Conservation (phyloP, 2,797 vertebrate genomes). For the Anguilla marmorata region DNA sequence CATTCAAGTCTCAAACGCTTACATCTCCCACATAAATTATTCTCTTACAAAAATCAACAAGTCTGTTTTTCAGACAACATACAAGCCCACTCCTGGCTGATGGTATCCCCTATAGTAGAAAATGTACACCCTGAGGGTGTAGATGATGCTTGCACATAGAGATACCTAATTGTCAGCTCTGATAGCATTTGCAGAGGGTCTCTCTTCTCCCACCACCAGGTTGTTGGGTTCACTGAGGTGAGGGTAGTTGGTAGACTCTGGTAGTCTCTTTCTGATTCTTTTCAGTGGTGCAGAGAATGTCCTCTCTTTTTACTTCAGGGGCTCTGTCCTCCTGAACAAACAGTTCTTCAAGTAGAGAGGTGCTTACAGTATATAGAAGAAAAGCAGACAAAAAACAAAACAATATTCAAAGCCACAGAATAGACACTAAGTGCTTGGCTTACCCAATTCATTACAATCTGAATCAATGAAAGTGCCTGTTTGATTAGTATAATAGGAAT, state of each 20-base stretch:
- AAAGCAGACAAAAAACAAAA: neutral
- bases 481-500: too few relatives aligned
- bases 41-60: too few relatives aligned
- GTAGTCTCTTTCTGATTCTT: neutral
- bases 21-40: too few relatives aligned
- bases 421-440: too few relatives aligned
- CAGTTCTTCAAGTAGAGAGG: neutral
- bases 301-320: neutral
- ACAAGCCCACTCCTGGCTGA: conserved; percentile 15
- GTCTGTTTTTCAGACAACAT: too few relatives aligned
- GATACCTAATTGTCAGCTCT: neutral
- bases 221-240: neutral
- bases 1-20: too few relatives aligned
- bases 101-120: neutral
- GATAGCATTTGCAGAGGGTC: neutral
- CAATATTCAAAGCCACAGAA: too few relatives aligned
- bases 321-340: conserved; percentile 4
- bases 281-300: neutral
- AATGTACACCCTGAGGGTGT: conserved; percentile 13
- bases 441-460: too few relatives aligned
- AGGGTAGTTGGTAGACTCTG: neutral
- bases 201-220: neutral
- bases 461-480: too few relatives aligned
- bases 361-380: neutral
- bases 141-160: conserved; percentile 7